These are phyloP conservation scores for Monochamus alternatus DNA, from an alignment of 2,888 invertebrate species.

Conservation along the genomic window DNA sequence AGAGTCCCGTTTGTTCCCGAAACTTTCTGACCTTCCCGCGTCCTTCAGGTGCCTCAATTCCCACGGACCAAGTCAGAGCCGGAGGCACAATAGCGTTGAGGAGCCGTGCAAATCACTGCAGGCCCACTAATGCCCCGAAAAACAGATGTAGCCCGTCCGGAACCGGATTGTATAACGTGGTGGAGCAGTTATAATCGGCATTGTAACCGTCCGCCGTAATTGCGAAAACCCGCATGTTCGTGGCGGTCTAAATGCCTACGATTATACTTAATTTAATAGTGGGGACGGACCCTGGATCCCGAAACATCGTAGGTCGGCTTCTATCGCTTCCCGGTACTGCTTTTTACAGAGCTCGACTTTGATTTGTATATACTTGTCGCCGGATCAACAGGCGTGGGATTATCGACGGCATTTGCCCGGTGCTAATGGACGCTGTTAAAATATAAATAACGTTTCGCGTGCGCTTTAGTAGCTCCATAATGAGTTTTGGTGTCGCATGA, in stretches of 20 bases:
- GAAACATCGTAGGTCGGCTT: neutral
- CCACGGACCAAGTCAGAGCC: too few relatives aligned
- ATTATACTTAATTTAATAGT: constrained; percentile 58
- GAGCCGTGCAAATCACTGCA: neutral
- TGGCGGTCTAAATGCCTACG: constrained; percentile 54
- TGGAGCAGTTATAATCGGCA: constrained; percentile 50
- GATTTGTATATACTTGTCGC: constrained; percentile 23
- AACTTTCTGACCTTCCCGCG: too few relatives aligned
- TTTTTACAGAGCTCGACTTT: constrained; percentile 13
- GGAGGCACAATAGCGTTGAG: too few relatives aligned
- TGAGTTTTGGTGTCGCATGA: neutral
- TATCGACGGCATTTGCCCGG: neutral
- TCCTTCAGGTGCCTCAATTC: too few relatives aligned
- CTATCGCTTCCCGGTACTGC: constrained; percentile 14
- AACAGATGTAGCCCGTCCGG: constrained; percentile 14
- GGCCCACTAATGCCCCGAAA: neutral
- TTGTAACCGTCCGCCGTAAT: constrained; percentile 54
- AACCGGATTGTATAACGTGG: constrained; percentile 37
- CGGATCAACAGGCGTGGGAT: constrained; percentile 25
- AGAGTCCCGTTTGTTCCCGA: too few relatives aligned
- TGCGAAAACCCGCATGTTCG: constrained; percentile 54
- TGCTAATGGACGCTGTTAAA: constrained; percentile 16
- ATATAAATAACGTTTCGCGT: neutral
- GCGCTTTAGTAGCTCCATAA: neutral
- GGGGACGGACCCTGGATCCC: constrained; percentile 32